Base-by-base conservation (phyloP, 2,888 invertebrate species). In the Epirrita christyi region DNA sequence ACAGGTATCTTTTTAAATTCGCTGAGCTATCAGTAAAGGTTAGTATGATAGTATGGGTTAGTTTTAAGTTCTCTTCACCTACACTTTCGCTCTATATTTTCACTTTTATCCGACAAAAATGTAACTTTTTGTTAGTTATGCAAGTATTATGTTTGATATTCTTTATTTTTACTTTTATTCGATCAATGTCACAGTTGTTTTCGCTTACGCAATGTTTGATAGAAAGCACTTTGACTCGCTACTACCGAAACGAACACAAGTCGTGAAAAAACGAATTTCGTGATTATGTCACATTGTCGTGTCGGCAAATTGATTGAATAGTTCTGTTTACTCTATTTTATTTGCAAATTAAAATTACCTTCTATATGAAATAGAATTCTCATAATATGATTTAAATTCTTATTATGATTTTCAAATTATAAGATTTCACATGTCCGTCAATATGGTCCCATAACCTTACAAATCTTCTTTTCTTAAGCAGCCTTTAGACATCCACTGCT, bases 281-380 rank as follows among this genome's bases (percentile, higher is more conserved):
- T 44, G 44, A 58, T 67, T 67, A 64, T 63, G 59, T 64, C 67
- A 67, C 21, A 11, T 40, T 49, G 56, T 54, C 49, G 54, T 40
- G 45, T 32, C 44, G 38, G 36, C 49, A 36, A 40, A 40, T 37
- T 43, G 50, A 47, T 34, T 47, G 14, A 43, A 57, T 48, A 27
- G 51, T 28, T 45, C 50, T n/a, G 28, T 40, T n/a, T 53, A 28
- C n/a, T 40, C 11, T 40, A 46, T 48, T 57, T 53, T 58, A 51
- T 56, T 51, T 42, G 29, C 29, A 29, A 28, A 36, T 2, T 13
- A 15, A 44, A 29, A 38, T 14, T 13, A 37, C 14, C 4, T 29
- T 40, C 29, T 29, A 10, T n/a, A n/a, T 15, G 29, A 43, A 38
- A 48, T 36, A 28, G n/a, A 11, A 21, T 21, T 21, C 21, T 21